Conservation (phyloP, 2,113 vertebrate genomes). For the Cichladusa arquata region DNA sequence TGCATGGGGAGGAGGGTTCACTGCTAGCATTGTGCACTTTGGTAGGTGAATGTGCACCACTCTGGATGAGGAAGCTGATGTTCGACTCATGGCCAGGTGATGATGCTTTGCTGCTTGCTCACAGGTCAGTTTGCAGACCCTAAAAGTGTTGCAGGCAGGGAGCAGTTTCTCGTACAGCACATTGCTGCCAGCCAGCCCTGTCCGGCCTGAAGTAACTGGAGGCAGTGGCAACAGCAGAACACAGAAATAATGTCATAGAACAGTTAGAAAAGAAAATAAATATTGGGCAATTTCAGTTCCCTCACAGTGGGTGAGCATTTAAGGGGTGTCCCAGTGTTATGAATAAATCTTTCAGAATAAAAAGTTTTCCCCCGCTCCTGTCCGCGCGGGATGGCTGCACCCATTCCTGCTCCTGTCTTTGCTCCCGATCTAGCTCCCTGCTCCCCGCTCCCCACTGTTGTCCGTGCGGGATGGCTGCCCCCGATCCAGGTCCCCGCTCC, state of each 20-base stretch:
- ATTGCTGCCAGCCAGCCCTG: background rate
- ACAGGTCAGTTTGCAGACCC: background rate
- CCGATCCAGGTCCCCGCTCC: no score
- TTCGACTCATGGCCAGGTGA: background rate
- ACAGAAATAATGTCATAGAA: background rate
- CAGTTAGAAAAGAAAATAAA: fast-evolving
- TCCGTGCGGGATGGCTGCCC: no score
- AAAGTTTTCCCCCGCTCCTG: no score
- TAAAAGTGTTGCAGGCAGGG: background rate
- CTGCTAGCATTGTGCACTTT: background rate
- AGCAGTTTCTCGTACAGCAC: background rate
- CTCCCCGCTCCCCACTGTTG: no score
- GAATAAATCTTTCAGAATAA: no score
- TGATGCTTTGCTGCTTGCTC: background rate
- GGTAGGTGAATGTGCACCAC: background rate
- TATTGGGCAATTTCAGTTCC: background rate
- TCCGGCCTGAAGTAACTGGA: background rate
- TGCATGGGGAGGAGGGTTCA: background rate
- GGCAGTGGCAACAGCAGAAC: background rate
- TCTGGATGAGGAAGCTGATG: background rate
- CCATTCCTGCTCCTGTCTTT: no score
- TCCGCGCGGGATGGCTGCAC: no score
- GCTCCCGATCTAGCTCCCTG: no score
- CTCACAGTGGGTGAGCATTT: background rate
- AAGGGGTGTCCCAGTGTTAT: background rate